A percentile compares a stretch with the other conserved stretches of the same genome.
Conservation (phyloP, 2,113 vertebrate genomes). For the Mola mola region DNA sequence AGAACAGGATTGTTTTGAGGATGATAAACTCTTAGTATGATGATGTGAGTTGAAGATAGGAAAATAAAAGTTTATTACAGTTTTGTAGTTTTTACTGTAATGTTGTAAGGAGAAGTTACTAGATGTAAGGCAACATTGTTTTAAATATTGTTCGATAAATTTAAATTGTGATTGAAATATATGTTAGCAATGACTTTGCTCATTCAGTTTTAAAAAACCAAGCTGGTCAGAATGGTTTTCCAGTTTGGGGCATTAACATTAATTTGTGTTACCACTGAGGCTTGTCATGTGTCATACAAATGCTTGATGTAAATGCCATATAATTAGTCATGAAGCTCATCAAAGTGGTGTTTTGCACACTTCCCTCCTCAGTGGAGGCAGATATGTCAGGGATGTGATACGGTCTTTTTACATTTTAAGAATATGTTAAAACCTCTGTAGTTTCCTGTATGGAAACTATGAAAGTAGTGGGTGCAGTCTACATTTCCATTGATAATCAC, state of each 20-base stretch:
- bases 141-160: too few relatives aligned
- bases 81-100: too few relatives aligned
- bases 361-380: conserved; percentile 33
- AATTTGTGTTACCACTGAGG: not conserved
- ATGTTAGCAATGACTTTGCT: too few relatives aligned
- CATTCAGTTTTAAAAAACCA: too few relatives aligned
- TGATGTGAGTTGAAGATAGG: too few relatives aligned
- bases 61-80: too few relatives aligned
- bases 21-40: too few relatives aligned
- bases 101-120: too few relatives aligned
- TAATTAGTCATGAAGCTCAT: conserved; percentile 15
- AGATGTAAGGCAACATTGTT: too few relatives aligned
- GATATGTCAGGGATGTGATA: too few relatives aligned
- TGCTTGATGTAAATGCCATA: conserved; percentile 10
- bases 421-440: conserved; percentile 51
- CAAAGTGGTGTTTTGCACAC: conserved; percentile 29
- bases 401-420: conserved; percentile 44
- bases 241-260: not conserved
- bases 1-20: too few relatives aligned
- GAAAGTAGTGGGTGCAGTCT: conserved; percentile 66
- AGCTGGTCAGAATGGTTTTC: not conserved
- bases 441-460: conserved; percentile 80
- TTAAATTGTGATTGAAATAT: too few relatives aligned
- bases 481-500: conserved; percentile 76
- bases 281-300: not conserved